phyloP scores from a whole-genome alignment of 1,140 invertebrate species.

The Riptortus pedestris region DNA sequence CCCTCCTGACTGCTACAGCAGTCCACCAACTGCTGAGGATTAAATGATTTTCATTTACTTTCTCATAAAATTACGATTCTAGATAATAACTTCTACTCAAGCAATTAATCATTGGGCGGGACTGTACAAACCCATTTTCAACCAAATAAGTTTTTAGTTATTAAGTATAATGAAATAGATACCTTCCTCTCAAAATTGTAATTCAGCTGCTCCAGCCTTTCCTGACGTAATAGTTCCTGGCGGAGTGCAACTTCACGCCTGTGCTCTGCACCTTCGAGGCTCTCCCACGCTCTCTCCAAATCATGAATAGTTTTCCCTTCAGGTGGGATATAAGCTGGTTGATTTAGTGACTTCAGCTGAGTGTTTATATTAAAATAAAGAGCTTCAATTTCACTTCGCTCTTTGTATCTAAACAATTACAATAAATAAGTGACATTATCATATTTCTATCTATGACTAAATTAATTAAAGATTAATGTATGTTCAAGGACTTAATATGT shows the following conservation, averaged over 20 bases:
- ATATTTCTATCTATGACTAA: no score
- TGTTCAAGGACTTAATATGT: conserved; percentile 6
- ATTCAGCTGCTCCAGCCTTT: conserved; percentile 87
- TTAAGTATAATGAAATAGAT: no score
- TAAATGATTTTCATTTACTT: no score
- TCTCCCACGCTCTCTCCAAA: conserved; percentile 84
- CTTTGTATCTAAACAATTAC: conserved; percentile 62
- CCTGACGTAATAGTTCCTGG: conserved; percentile 83
- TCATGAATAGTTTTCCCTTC: conserved; percentile 87
- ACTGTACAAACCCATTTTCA: no score
- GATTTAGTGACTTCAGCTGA: conserved; percentile 82
- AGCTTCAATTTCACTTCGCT: conserved; percentile 93
- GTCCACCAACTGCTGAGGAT: no score
- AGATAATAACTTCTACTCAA: no score
- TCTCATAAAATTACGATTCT: no score
- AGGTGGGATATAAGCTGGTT: conserved; percentile 77
- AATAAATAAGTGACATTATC: conserved; percentile 21
- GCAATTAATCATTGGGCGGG: no score
- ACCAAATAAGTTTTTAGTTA: no score
- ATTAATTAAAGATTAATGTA: neutral
- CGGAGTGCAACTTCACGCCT: conserved; percentile 82
- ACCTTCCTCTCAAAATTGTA: conserved; percentile 93
- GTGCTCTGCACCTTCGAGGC: conserved; percentile 89
- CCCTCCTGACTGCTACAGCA: no score
- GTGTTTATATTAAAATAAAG: conserved; percentile 95